Evolutionary conservation across 1,140 invertebrate species (phyloP).

Genomic region (Apis laboriosa): DNA sequence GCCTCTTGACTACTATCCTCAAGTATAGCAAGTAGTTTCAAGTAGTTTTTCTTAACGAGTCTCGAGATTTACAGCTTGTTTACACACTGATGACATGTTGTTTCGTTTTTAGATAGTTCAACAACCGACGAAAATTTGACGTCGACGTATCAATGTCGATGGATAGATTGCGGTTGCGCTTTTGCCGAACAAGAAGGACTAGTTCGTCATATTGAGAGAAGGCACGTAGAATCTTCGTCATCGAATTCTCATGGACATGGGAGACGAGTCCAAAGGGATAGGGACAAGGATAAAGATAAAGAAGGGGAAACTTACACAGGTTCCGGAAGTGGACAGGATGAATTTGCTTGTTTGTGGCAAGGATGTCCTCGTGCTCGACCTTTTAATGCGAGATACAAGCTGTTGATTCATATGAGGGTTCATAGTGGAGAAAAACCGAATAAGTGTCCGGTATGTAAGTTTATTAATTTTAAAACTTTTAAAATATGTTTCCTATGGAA

Average conservation of each 20-base stretch:
- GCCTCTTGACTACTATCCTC: not conserved
- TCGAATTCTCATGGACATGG: slow-evolving; percentile 66
- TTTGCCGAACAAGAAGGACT: slow-evolving; percentile 90
- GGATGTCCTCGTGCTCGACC: slow-evolving; percentile 92
- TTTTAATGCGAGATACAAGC: slow-evolving; percentile 97
- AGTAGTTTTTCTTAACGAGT: not conserved
- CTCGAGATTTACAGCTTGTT: not conserved
- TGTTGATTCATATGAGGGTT: slow-evolving; percentile 97
- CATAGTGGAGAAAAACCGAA: slow-evolving; percentile 98
- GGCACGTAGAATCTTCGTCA: slow-evolving; percentile 88
- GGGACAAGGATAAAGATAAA: slow-evolving; percentile 70
- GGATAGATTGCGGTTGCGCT: slow-evolving; percentile 91
- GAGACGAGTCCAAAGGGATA: slow-evolving; percentile 68
- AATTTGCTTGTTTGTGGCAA: slow-evolving; percentile 96
- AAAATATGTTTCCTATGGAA: not conserved
- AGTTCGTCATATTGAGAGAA: slow-evolving; percentile 94
- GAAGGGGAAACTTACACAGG: not conserved
- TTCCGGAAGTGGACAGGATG: slow-evolving; percentile 81
- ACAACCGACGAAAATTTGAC: slow-evolving; percentile 62
- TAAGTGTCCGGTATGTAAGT: slow-evolving; percentile 93
- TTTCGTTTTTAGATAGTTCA: slow-evolving; percentile 58
- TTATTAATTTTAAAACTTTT: not conserved
- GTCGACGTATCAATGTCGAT: slow-evolving; percentile 85
- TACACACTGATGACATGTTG: slow-evolving; percentile 20
- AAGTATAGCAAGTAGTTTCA: not conserved